These are phyloP conservation scores for Epinephelus cyanopodus DNA, from an alignment of 2,113 vertebrate genomes.

Conservation along the genomic window DNA sequence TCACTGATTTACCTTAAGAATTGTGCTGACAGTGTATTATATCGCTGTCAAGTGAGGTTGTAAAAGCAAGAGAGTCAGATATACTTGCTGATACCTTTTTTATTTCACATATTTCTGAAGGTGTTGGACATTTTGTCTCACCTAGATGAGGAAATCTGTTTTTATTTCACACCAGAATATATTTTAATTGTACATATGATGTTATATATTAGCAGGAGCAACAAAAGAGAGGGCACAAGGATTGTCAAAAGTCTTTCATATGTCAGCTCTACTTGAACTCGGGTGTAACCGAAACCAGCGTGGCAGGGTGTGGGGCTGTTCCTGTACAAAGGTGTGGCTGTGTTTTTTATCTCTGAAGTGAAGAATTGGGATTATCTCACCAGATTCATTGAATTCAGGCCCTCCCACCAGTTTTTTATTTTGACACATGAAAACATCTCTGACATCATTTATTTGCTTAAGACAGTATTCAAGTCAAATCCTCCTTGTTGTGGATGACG, in stretches of 20 bases:
- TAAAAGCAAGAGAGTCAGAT: not conserved
- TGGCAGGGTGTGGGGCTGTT: not conserved
- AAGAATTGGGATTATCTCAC: not conserved
- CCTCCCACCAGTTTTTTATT: not conserved
- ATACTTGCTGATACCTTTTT: not conserved
- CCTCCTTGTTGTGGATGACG: no score
- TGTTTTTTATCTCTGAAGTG: not conserved
- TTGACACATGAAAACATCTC: not conserved
- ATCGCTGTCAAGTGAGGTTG: not conserved
- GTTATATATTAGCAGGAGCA: not conserved
- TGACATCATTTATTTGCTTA: not conserved
- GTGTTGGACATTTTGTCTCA: not conserved
- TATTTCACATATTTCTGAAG: not conserved
- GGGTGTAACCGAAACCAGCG: constrained; percentile 61
- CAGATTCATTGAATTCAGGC: not conserved
- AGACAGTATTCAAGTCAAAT: not conserved
- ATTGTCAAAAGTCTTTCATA: not conserved
- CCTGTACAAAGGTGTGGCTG: not conserved
- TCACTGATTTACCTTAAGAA: not conserved
- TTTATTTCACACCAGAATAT: not conserved
- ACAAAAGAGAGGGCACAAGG: not conserved
- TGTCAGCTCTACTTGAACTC: not conserved
- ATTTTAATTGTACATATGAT: not conserved
- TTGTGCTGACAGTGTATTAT: not conserved
- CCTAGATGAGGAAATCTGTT: not conserved